Base-by-base conservation (phyloP, 2,888 invertebrate species). In the Pristionchus exspectatus region DNA sequence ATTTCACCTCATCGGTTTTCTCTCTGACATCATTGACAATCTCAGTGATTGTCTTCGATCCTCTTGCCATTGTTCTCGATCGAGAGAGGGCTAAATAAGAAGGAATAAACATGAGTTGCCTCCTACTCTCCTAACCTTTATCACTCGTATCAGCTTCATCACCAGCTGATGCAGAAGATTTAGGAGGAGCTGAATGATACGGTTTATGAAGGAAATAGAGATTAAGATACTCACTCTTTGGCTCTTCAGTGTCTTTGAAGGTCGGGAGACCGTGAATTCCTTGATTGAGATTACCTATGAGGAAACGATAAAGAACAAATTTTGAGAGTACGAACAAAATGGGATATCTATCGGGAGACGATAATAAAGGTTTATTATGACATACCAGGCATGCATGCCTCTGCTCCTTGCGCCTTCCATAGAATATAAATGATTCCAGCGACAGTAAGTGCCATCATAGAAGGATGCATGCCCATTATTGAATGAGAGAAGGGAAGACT, bases 381-480 rank as follows among this genome's bases (percentile, higher is more conserved):
- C 27, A 1, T 27, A 85, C 84, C 59, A 21, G 84, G 84, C 59
- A 85, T 59, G 33, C 84, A 85, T 0, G 84, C 84, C 33, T 85
- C 84, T 9, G 84, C 84, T n/a, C 84, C 84, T 33, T 85, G 84
- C 1, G 84, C 84, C 84, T 85, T 85, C 84, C 84, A 85, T 21
- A 85, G 56, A 24, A 85, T 63, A 30, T 85, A 85, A 3, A 59
- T 21, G 38, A 59, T 50, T 59, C 84, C 84, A 33, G 84, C 84
- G 9, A 85, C 84, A 30, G 50, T 50, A 24, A 85, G 84, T 30
- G 84, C 84, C 84, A 85, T 85, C 84, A 85, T 85, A 12, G 84
- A 85, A 59, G 84, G 84, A 85, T 85, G 84, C 84, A 85, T 85
- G 16, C 84, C 84, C 84, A 85, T 85, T 59, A 33, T 85, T 56